Base-by-base conservation (phyloP, 1,140 invertebrate genomes). In the Aphidius gifuensis region DNA sequence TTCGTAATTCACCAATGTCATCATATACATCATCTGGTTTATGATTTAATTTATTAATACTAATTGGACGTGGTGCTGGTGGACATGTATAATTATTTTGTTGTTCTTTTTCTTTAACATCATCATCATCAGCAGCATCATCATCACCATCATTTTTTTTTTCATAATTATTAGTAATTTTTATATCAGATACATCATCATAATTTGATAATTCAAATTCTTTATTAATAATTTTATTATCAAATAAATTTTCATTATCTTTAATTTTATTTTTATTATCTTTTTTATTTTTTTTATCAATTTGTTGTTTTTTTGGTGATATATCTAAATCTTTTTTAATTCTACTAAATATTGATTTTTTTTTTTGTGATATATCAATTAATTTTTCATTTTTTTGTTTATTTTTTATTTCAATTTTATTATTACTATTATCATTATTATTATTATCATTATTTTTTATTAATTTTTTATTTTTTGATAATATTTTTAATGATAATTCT, bases 11-110 rank as follows among this genome's bases (percentile, higher is more conserved):
- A 23, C 32, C 50, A 55, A 73, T 64, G n/a, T 75, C 73, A 21
- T 75, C 74, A 40, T 75, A 75, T 51, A 72, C 46, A 61, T 70
- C 63, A 48, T 71, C 60, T 2, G 21, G 58, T 1, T 47, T 43
- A 3, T 58, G 44, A 0, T 23, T 3, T 5, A 67, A 59, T 9
- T 68, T 58, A 43, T 66, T 65, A 7, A n/a, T 9, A 6, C 67
- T 68, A 56, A 75, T 56, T 6, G 74, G 71, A 11, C 69, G 65
- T 5, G 74, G 74, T 5, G 67, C 53, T 2, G 74, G 74, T 9
- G 68, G 70, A 54, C 62, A 67, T 23, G 55, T 71, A 45, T 75
- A 75, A 44, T 72, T 68, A 0, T 66, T 9, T 9, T 57, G 38
- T 47, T 69, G 58, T 11, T 63, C 16, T 16, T 16, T 16, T 16